Conservation (phyloP, 37 sponge, comb jelly and placozoan species). For the Haliclona indistincta region DNA sequence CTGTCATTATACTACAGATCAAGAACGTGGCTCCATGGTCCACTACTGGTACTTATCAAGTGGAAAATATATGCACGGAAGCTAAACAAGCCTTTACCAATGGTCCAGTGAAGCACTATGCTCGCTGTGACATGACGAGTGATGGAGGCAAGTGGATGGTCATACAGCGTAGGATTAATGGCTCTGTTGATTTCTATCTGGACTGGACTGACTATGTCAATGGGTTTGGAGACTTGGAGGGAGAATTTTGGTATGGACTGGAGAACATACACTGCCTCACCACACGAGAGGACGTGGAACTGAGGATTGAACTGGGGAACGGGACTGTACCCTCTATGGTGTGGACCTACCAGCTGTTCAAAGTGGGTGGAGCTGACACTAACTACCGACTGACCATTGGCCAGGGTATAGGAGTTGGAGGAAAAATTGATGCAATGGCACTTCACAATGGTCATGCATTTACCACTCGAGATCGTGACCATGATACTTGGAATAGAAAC, state of each 20-base stretch:
- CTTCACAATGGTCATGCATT: conserved; percentile 22
- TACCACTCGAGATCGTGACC: conserved; percentile 22
- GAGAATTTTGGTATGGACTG: conserved; percentile 33
- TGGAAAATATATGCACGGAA: too few species aligned
- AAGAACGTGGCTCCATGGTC: too few species aligned
- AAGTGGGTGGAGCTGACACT: conserved; percentile 14
- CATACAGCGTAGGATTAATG: background rate
- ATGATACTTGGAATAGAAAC: background rate
- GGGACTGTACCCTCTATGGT: background rate
- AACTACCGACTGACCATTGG: conserved; percentile 22
- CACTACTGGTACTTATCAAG: too few species aligned
- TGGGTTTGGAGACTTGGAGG: conserved; percentile 33
- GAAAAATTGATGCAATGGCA: background rate
- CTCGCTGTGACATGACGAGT: conserved; percentile 9
- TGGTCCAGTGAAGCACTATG: too few species aligned
- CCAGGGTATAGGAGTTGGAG: conserved; percentile 11
- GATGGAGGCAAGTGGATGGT: conserved; percentile 6
- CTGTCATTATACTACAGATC: too few species aligned
- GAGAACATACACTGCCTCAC: conserved; percentile 35
- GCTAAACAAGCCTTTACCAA: too few species aligned
- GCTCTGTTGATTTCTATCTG: conserved; percentile 20
- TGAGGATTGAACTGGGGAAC: conserved; percentile 3
- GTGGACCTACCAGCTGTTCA: conserved; percentile 11
- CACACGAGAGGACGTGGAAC: background rate
- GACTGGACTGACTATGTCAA: conserved; percentile 25